Percentiles rank a stretch among this genome's conserved stretches.
phyloP scores from a whole-genome alignment of 2,888 invertebrate species.

The Pachydiplax longipennis region DNA sequence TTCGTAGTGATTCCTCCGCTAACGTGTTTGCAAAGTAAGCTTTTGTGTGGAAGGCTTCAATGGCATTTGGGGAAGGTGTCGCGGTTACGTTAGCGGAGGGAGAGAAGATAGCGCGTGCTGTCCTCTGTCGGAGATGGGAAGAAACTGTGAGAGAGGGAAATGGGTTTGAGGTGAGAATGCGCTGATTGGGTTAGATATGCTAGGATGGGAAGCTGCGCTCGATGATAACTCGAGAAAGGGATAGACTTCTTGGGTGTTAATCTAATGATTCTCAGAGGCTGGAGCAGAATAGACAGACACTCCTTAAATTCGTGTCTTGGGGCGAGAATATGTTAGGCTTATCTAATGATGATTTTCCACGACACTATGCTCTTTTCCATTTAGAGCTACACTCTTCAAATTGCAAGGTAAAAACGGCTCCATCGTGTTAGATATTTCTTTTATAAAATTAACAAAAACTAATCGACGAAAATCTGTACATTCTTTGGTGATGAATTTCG shows the following conservation, averaged over 20 bases:
- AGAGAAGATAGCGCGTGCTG: neutral
- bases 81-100: neutral
- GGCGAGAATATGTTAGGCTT: too few relatives aligned
- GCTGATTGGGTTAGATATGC: neutral
- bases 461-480: too few relatives aligned
- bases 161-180: neutral
- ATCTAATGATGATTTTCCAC: too few relatives aligned
- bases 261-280: neutral
- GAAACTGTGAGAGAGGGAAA: neutral
- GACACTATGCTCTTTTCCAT: too few relatives aligned
- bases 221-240: neutral
- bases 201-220: neutral
- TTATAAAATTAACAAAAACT: too few relatives aligned
- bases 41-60: neutral
- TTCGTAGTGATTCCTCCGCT: neutral
- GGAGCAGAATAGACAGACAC: too few relatives aligned
- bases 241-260: neutral
- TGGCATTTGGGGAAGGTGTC: constrained; percentile 5
- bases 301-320: too few relatives aligned
- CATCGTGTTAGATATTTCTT: too few relatives aligned
- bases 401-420: too few relatives aligned
- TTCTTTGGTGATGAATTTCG: too few relatives aligned
- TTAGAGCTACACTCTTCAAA: too few relatives aligned
- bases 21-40: neutral
- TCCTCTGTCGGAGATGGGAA: neutral